Evolutionary conservation across 2,797 vertebrate species (phyloP).

Genomic region (Syngnathus acus): DNA sequence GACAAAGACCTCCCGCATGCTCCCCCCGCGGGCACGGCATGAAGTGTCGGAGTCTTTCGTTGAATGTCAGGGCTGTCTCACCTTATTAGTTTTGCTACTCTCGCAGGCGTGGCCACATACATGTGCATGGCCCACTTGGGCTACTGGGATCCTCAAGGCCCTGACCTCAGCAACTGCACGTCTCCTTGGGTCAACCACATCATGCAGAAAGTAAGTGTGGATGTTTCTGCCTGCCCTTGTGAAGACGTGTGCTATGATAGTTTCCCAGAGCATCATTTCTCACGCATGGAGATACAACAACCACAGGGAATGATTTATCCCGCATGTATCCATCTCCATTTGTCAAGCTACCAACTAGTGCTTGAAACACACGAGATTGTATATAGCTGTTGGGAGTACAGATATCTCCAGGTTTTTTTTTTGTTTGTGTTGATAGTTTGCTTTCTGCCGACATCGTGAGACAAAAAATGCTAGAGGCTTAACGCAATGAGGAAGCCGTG

Average conservation of each 20-base stretch:
- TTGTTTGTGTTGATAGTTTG: neutral
- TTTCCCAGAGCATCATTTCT: slow-evolving; percentile 29
- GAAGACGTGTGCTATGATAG: slow-evolving; percentile 30
- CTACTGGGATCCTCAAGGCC: slow-evolving; percentile 88
- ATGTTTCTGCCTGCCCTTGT: slow-evolving; percentile 17
- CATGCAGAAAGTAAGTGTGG: slow-evolving; percentile 87
- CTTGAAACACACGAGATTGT: neutral
- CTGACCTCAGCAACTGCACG: slow-evolving; percentile 97
- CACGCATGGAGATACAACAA: slow-evolving; percentile 32
- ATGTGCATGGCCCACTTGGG: slow-evolving; percentile 81
- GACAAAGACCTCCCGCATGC: neutral
- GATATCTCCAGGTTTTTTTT: neutral
- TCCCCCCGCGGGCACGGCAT: slow-evolving; percentile 13
- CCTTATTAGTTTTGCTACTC: slow-evolving; percentile 39
- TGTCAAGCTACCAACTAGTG: slow-evolving; percentile 21
- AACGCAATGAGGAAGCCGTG: neutral
- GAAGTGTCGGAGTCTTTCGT: slow-evolving; percentile 24
- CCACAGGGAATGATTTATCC: slow-evolving; percentile 41
- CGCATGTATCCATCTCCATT: slow-evolving; percentile 34
- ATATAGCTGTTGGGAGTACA: neutral
- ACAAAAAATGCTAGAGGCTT: neutral
- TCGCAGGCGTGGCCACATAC: slow-evolving; percentile 88
- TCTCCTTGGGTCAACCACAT: slow-evolving; percentile 98
- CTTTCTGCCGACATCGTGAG: neutral
- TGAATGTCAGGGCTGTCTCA: slow-evolving; percentile 51